Evolutionary conservation across 2,888 invertebrate genomes (phyloP), one percentile per base, ranked within the genome.

Genomic region (Conops quadrifasciatus): DNA sequence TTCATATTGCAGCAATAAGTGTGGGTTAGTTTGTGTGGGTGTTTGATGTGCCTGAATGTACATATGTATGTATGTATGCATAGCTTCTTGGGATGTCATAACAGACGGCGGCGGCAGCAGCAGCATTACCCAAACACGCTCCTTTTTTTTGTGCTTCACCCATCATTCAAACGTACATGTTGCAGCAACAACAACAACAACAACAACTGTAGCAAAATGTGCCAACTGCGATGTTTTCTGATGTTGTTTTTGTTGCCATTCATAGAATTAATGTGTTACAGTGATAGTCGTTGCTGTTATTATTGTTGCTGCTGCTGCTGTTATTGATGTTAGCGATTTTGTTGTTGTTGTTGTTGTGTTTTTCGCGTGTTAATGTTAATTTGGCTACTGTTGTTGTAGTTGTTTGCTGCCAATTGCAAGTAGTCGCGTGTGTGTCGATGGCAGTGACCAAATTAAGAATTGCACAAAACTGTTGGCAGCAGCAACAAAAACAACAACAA

Each of bases 371-470:
- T 58, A 28, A 7, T 58, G 11, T 24, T 28, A 16, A 26, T 24
- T 21, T 16, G 43, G 63, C 26, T 63, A 24, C 26, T 45, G 45
- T 24, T 63, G 62, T 19, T 63, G 56, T 2, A n/a, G 56, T 19
- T 56, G 5, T 21, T 53, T 36, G 56, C 19, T 26, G 43, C 43
- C 71, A 51, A 45, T 30, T 53, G 36, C 62, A 56, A 63, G n/a
- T 63, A 64, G 64, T 69, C n/a, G n/a, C n/a, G 71, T 64, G 64
- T 71, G 73, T 36, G 36, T 7, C 9, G 36, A 36, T 36, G 36
- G 70, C 73, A 73, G 71, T 73, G 73, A 70, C 71, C 71, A 70
- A 71, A 67, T 73, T 71, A 67, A 70, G 70, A 59, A 70, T 70
- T 71, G 69, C 71, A 47, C 69, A 66, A 69, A 67, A 51, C 49